Base-by-base conservation (phyloP, 92 coral and sea anemone species). In the Epizoanthus fatuus region DNA sequence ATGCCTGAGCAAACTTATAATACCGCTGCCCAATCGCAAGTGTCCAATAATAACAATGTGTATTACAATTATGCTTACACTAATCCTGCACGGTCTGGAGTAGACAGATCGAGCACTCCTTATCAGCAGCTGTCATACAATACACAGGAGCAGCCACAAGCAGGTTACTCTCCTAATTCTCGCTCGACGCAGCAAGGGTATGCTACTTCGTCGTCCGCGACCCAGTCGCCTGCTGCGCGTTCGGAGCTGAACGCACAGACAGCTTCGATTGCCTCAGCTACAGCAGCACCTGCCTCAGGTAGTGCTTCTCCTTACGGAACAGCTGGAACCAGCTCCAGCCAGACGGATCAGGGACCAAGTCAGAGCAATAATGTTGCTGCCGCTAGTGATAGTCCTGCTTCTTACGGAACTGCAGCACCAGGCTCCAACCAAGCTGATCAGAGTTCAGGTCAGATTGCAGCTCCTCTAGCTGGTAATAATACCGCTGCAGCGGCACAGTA, bases 1-100 rank as follows among this genome's bases (percentile, higher is more conserved):
- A n/a, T n/a, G 69, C 82, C 82, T 77, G 82, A 60, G 13, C 69
- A 77, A 77, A 77, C 69, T 77, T 60, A 16, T 9, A 77, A 77
- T 60, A 59, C 57, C 68, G 82, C 82, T 77, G 82, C 40, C 82
- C 69, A 77, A 60, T 20, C 69, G 78, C 78, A 72, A 40, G 15
- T 63, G 15, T 25, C 45, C 53, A 77, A 60, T 38, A 77, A 77
- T 60, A 77, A 72, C 37, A n/a, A 77, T 60, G 32, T 59, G 7
- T 77, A 76, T 55, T 76, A 77, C 39, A 77, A n/a, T 12, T 40
- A 68, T 12, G 70, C 82, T 7, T 77, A 77, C 29, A 20, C 82
- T 19, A 77, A 77, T 22, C 25, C 20, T 3, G 82, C 20, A 7
- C 64, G 58, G 20, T 44, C 70, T 14, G 69, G 8, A 22, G 82